Evolutionary conservation across 2,797 vertebrate species (phyloP).

Genomic region (Spea hammondii): DNA sequence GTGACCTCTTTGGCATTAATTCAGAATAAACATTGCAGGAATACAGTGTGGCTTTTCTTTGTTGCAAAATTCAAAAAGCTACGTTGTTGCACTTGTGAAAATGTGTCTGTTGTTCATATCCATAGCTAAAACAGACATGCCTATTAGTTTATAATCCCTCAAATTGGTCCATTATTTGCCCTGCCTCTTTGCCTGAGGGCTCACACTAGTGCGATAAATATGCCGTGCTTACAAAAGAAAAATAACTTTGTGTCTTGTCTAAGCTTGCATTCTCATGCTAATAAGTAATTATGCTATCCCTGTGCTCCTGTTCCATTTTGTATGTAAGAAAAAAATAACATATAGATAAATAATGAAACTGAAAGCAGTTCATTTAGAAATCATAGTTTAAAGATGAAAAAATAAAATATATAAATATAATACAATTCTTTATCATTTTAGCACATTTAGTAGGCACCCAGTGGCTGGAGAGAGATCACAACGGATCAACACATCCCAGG

Average conservation of each 20-base stretch:
- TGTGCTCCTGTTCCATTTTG: not conserved
- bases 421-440: not conserved
- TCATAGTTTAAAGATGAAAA: not conserved
- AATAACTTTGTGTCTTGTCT: constrained; percentile 25
- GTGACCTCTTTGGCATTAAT: constrained; percentile 15
- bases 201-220: constrained; percentile 31
- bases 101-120: constrained; percentile 27
- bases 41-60: constrained; percentile 1
- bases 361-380: not conserved
- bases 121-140: constrained; percentile 32
- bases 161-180: constrained; percentile 44
- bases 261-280: constrained; percentile 23
- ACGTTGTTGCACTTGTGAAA: constrained; percentile 7
- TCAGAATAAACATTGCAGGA: constrained; percentile 5
- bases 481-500: no score
- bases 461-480: no score
- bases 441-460: not conserved
- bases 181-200: constrained; percentile 38
- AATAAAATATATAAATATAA: constrained; percentile 7
- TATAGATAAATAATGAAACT: constrained; percentile 16
- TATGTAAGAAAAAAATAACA: not conserved
- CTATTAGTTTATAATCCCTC: constrained; percentile 44
- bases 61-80: constrained; percentile 2
- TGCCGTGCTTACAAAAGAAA: constrained; percentile 12
- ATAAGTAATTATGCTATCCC: constrained; percentile 1